Evolutionary conservation across 2,888 invertebrate species (phyloP), one percentile per base, ranked within the genome.

Genomic region (Drosophila diplacantha): DNA sequence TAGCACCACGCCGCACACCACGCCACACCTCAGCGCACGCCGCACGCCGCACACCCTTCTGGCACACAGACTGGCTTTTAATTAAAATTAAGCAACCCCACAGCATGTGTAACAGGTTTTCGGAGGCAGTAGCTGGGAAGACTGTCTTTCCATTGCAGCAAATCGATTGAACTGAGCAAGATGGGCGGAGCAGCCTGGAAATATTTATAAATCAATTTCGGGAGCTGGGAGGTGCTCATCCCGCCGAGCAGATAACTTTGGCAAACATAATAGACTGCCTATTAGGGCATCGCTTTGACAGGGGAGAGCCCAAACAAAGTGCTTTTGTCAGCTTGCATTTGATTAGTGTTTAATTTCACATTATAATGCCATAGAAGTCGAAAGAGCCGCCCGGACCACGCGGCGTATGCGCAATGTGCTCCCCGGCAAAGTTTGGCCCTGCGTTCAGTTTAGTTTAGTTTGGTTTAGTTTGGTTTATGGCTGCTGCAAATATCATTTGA

Each of bases 391-490:
- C 16, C 38, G 39, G 38, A 46, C 59, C 58, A 58, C 63, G 63
- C 26, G 67, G 67, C 74, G 69, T 76, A 71, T 82, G 57, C 67
- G 82, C 73, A 80, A 72, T 71, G 58, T 46, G 26, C 5, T 35
- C 20, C 8, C 32, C 47, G 49, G 39, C 57, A 35, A 73, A 81
- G 26, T 71, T 73, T 11, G 14, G 31, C 31, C 0, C 31, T 61
- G 56, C 67, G 61, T 64, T 71, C 7, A 24, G 24, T 71, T 35
- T n/a, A 35, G 35, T 35, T 35, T n/a, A n/a, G n/a, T n/a, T n/a
- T n/a, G n/a, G n/a, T n/a, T 65, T 71, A 81, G 65, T 66, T 65
- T 75, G 77, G 71, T 69, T 72, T 73, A 66, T 72, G 59, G 71
- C 56, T 44, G 41, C 58, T 52, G 54, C 64, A 66, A 70, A 72